These are phyloP conservation scores for Drosophila sordidapex DNA, from an alignment of 2,888 invertebrate genomes.

Conservation along the genomic window DNA sequence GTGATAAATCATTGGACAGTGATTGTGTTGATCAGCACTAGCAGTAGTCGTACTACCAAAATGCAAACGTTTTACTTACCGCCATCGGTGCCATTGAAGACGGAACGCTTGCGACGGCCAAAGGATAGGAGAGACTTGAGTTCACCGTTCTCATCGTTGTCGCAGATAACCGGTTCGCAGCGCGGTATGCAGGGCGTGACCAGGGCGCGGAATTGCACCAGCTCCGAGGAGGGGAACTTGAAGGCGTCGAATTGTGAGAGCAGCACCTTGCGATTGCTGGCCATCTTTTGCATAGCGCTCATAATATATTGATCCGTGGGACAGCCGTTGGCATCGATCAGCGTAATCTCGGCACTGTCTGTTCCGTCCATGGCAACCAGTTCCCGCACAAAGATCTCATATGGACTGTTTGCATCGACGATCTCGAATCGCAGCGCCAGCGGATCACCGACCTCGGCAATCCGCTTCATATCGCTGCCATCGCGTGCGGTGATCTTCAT, in stretches of 20 bases:
- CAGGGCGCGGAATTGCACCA: constrained; percentile 96
- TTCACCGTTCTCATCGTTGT: constrained; percentile 92
- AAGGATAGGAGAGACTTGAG: constrained; percentile 92
- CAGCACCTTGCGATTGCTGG: constrained; percentile 92
- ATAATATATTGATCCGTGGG: constrained; percentile 97
- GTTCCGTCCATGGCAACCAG: constrained; percentile 97
- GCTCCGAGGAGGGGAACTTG: constrained; percentile 97
- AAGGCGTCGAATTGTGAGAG: constrained; percentile 97
- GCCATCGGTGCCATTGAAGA: constrained; percentile 84
- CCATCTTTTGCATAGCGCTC: constrained; percentile 95
- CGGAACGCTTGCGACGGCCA: constrained; percentile 91
- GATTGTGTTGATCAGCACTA: constrained; percentile 35
- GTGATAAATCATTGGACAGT: constrained; percentile 33
- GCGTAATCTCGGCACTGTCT: constrained; percentile 95
- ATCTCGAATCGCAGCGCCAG: constrained; percentile 95
- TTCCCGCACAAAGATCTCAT: constrained; percentile 97
- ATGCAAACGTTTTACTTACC: constrained; percentile 74
- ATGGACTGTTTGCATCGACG: constrained; percentile 95
- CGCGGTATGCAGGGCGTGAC: constrained; percentile 97
- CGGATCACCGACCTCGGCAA: constrained; percentile 96
- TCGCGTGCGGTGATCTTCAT: constrained; percentile 95
- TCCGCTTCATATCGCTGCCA: constrained; percentile 92
- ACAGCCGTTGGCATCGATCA: constrained; percentile 96
- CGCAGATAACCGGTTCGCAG: constrained; percentile 96
- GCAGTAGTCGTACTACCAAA: constrained; percentile 1